Evolutionary conservation across 1,140 invertebrate species (phyloP), one percentile per base, ranked within the genome.

Genomic region (Euura lappo): DNA sequence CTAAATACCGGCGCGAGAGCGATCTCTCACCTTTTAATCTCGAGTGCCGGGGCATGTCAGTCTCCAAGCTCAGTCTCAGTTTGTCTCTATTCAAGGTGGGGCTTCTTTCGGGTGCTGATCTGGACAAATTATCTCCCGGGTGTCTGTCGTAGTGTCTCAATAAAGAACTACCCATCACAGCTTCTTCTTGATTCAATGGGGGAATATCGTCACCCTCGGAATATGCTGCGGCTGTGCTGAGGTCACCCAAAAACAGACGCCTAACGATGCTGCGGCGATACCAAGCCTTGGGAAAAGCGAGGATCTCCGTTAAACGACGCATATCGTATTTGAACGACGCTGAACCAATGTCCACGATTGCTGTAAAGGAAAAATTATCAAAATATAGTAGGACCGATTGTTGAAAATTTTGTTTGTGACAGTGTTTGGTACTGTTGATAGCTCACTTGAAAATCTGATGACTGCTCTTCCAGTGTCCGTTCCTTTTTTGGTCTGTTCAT

Each of bases 261-360:
- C 97, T 89, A 42, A 98, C 96, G 74, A 99, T 97, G 75, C 95
- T 96, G 13, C 97, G 90, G 43, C 98, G 89, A 83, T 98, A 98
- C 98, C 98, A 99, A 3, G 98, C 98, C 88, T 98, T 98, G 0
- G 98, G 98, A 83, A 99, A 99, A 4, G 97, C 96, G 60, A 99
- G 87, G 78, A 99, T 99, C 88, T 99, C 98, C 1, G 96, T 97
- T 72, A 99, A 85, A n/a, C 98, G 91, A 70, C 98, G 90, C 97
- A 99, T 99, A 84, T 99, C 98, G 86, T 99, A 99, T 83, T 99
- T 99, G 85, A 99, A 99, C 42, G 95, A 97, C 43, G 98, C 98
- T n/a, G 95, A 97, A 45, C 98, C 98, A 81, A 99, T 97, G 86
- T 99, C 97, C 78, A 97, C 93, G 74, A 98, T 97, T 8, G 95